phyloP scores from a whole-genome alignment of 2,797 vertebrate genomes.

The Neopelma chrysocephalum region DNA sequence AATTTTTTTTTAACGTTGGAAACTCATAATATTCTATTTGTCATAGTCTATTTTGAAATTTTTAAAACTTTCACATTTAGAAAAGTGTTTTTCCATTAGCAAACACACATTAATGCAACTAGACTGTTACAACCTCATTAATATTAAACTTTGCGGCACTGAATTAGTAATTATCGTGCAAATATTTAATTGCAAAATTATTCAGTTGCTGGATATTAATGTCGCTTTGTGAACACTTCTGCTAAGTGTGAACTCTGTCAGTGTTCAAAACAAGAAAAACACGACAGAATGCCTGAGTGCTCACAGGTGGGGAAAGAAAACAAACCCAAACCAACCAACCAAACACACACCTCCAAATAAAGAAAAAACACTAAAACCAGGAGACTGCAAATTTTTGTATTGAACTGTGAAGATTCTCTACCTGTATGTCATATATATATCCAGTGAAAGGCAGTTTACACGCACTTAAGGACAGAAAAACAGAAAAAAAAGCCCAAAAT shows the following conservation, averaged over 20 bases:
- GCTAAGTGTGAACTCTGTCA: not conserved
- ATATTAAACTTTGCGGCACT: not conserved
- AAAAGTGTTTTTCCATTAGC: not conserved
- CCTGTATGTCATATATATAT: not conserved
- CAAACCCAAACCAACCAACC: not conserved
- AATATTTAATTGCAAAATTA: constrained; percentile 16
- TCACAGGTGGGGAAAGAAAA: not conserved
- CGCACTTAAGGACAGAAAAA: not conserved
- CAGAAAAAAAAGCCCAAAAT: not conserved
- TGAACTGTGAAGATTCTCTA: not conserved
- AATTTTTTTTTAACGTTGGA: not conserved
- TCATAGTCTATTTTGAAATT: not conserved
- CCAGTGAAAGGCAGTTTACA: not conserved
- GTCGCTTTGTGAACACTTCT: not conserved
- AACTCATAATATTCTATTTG: not conserved
- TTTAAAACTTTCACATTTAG: not conserved
- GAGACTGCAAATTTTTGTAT: not conserved
- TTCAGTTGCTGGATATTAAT: not conserved
- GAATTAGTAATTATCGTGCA: not conserved
- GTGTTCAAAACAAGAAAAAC: not conserved
- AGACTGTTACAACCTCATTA: not conserved
- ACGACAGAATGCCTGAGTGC: not conserved
- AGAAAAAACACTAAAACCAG: not conserved
- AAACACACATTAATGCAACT: not conserved
- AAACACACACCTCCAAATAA: not conserved